These are phyloP conservation scores for Eutolmus rufibarbis DNA, from an alignment of 2,888 invertebrate genomes.

Conservation along the genomic window DNA sequence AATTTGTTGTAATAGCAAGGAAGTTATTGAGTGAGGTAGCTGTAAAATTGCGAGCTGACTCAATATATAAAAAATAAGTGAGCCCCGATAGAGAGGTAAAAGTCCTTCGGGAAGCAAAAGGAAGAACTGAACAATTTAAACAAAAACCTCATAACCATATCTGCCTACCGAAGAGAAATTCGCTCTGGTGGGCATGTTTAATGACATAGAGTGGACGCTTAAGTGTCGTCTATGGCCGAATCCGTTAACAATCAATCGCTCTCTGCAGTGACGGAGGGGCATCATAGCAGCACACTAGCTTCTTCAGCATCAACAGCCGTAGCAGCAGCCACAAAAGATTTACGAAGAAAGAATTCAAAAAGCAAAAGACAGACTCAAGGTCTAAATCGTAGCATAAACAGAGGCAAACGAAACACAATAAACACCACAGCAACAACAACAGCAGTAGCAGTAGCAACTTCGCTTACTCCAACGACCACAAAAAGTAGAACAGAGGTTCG, in stretches of 20 bases:
- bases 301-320: conserved; percentile 49
- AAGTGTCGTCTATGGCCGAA: conserved; percentile 92
- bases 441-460: conserved; percentile 47
- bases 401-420: conserved; percentile 44
- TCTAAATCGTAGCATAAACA: conserved; percentile 45
- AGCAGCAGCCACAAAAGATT: conserved; percentile 47
- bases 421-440: conserved; percentile 41
- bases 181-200: conserved; percentile 58
- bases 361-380: conserved; percentile 4
- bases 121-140: neutral
- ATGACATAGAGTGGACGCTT: conserved; percentile 69
- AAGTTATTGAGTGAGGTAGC: neutral
- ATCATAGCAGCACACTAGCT: conserved; percentile 56
- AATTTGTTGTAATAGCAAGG: neutral
- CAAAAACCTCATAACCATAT: neutral
- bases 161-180: conserved; percentile 30
- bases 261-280: conserved; percentile 76
- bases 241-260: conserved; percentile 81
- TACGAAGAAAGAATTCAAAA: conserved; percentile 43
- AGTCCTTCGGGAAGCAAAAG: neutral
- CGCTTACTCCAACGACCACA: neutral
- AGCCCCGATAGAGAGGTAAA: neutral
- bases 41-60: neutral
- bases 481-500: neutral
- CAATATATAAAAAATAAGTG: neutral